Percentiles rank a stretch among this genome's conserved stretches.
These are phyloP conservation scores for Cheilosia impressa DNA, from an alignment of 2,888 invertebrate species.

Conservation along the genomic window DNA sequence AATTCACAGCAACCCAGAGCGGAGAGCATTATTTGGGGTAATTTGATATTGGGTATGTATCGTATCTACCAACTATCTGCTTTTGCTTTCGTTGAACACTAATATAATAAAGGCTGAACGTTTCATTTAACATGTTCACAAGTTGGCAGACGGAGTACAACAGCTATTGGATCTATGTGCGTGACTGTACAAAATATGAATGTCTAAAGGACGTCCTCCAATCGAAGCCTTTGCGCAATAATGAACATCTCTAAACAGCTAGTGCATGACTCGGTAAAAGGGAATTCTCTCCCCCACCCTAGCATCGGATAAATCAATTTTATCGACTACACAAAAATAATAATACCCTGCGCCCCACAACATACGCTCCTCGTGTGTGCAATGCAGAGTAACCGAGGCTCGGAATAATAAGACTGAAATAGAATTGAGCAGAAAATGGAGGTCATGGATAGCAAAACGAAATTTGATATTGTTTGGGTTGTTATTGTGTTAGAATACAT, in stretches of 20 bases:
- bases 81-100: slow-evolving; percentile 10
- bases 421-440: slow-evolving; percentile 2
- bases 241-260: slow-evolving; percentile 18
- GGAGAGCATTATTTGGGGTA: slow-evolving; percentile 17
- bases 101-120: slow-evolving; percentile 27
- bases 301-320: slow-evolving; percentile 65
- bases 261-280: slow-evolving; percentile 43
- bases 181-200: slow-evolving; percentile 54
- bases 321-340: slow-evolving; percentile 70
- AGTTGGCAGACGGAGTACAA: slow-evolving; percentile 26
- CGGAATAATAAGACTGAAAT: slow-evolving; percentile 26
- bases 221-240: slow-evolving; percentile 40
- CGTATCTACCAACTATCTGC: neutral
- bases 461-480: slow-evolving; percentile 47
- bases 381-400: slow-evolving; percentile 1
- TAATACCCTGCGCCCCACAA: neutral
- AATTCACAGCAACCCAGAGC: neutral
- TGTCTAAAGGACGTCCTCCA: slow-evolving; percentile 34
- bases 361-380: neutral
- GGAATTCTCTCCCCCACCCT: slow-evolving; percentile 1
- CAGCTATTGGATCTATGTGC: slow-evolving; percentile 31
- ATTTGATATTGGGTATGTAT: neutral
- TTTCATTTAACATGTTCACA: slow-evolving; percentile 31
- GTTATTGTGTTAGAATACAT: slow-evolving; percentile 34
- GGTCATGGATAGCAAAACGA: slow-evolving; percentile 5